These are phyloP conservation scores for Sceloporus undulatus DNA, from an alignment of 2,113 vertebrate genomes.

Conservation along the genomic window DNA sequence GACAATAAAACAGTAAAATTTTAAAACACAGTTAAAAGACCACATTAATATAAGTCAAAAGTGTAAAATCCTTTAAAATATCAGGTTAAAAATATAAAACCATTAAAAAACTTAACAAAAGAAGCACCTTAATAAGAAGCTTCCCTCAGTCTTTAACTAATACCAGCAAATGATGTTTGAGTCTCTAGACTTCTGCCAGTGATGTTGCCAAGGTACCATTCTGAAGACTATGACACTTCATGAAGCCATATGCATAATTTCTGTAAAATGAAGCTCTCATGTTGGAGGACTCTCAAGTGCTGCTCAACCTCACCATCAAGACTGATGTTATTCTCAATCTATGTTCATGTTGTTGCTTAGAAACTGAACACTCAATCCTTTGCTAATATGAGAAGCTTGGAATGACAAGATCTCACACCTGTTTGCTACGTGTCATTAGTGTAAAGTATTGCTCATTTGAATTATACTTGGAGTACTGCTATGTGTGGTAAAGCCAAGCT, in stretches of 20 bases:
- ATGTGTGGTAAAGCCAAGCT: neutral
- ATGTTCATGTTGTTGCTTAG: slow-evolving; percentile 20
- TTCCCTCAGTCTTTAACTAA: too few species aligned
- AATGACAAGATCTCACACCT: neutral
- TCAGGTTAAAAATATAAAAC: too few species aligned
- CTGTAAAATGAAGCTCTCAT: neutral
- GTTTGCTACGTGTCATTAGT: fast-evolving
- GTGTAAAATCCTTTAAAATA: too few species aligned
- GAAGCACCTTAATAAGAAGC: too few species aligned
- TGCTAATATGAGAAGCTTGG: slow-evolving; percentile 8
- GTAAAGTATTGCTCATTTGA: neutral
- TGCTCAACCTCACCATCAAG: neutral
- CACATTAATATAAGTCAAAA: too few species aligned
- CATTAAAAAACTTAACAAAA: too few species aligned
- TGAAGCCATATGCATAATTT: neutral
- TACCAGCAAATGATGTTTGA: too few species aligned
- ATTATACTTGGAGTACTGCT: slow-evolving; percentile 6
- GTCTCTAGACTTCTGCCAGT: neutral
- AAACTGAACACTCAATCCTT: slow-evolving; percentile 6
- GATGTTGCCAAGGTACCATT: neutral
- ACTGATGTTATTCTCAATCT: neutral
- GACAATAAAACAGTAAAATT: too few species aligned
- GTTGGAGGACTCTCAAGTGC: neutral
- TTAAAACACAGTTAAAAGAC: too few species aligned
- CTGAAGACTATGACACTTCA: neutral